These are phyloP conservation scores for Lasaia peninsularis DNA, from an alignment of 1,140 invertebrate species.

Conservation along the genomic window DNA sequence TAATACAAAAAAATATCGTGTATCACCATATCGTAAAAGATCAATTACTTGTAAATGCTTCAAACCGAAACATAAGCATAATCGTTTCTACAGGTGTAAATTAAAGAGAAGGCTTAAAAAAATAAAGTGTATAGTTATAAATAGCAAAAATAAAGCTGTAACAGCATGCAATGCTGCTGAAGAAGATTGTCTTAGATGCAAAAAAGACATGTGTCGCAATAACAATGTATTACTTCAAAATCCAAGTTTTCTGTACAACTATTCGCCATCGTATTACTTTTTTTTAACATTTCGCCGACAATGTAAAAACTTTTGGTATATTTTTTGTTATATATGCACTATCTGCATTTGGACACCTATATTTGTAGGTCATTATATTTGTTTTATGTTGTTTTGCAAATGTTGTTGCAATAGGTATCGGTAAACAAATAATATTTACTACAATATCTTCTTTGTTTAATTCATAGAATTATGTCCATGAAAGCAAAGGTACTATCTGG, in stretches of 20 bases:
- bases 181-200: neutral
- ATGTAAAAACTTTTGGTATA: slow-evolving; percentile 15
- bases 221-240: slow-evolving; percentile 14
- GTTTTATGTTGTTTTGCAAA: slow-evolving; percentile 7
- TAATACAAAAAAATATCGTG: no score
- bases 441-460: no score
- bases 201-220: neutral
- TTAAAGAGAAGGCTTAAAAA: no score
- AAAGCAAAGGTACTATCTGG: no score
- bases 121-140: no score
- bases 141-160: no score
- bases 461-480: no score
- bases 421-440: slow-evolving; percentile 53
- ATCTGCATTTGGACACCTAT: slow-evolving; percentile 34
- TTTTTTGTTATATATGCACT: slow-evolving; percentile 19
- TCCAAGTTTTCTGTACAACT: slow-evolving; percentile 28
- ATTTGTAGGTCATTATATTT: slow-evolving; percentile 27
- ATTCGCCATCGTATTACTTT: slow-evolving; percentile 26
- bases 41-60: no score
- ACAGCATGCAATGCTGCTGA: no score
- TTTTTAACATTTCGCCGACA: slow-evolving; percentile 24
- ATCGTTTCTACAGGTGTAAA: no score
- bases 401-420: neutral
- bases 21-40: no score
- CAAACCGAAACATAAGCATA: no score